These are phyloP conservation scores for Corythaixoides concolor DNA, from an alignment of 2,113 vertebrate genomes.

Conservation along the genomic window DNA sequence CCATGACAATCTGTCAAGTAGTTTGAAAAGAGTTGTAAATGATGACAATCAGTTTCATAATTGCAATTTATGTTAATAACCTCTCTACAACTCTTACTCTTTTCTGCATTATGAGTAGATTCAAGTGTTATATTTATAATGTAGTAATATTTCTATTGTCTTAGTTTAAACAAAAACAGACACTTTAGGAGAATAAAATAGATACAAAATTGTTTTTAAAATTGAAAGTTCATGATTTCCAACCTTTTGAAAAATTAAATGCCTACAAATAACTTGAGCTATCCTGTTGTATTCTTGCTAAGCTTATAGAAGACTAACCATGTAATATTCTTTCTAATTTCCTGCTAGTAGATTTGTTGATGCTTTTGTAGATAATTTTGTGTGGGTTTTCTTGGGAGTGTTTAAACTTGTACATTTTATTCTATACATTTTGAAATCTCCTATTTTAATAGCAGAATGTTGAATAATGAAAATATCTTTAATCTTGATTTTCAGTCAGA, in stretches of 20 bases:
- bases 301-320: not conserved
- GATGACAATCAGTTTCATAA: constrained; percentile 48
- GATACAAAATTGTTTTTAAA: not conserved
- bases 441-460: not conserved
- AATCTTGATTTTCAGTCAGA: not conserved
- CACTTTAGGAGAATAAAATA: not conserved
- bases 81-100: not conserved
- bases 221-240: not conserved
- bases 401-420: not conserved
- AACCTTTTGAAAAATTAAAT: not conserved
- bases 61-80: constrained; percentile 28
- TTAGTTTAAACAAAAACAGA: not conserved
- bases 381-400: fast-evolving
- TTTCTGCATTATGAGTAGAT: not conserved
- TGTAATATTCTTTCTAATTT: not conserved
- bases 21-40: not conserved
- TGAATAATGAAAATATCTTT: not conserved
- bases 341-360: not conserved
- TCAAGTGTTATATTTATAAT: not conserved
- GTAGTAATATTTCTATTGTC: not conserved
- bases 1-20: constrained; percentile 45
- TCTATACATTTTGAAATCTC: not conserved
- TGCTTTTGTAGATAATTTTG: not conserved
- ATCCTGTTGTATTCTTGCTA: not conserved
- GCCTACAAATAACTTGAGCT: not conserved